These are phyloP conservation scores for Threskiornis aethiopicus DNA, from an alignment of 2,797 vertebrate species.

Conservation along the genomic window DNA sequence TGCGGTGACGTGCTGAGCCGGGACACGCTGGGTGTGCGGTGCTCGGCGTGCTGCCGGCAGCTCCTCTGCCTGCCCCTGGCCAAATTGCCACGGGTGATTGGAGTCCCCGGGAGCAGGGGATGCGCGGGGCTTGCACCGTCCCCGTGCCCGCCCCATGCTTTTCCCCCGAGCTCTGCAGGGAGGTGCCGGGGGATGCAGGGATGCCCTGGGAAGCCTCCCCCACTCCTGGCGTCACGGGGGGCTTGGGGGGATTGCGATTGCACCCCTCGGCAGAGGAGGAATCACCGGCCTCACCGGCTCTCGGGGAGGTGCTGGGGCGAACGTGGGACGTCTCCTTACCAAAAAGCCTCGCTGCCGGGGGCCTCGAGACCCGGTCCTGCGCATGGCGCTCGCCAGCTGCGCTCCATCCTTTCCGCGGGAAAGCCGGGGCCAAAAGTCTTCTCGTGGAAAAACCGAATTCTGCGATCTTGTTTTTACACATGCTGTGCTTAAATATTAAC, in stretches of 20 bases:
- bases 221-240: accelerated
- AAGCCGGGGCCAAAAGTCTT: conserved; percentile 64
- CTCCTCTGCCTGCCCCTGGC: background rate
- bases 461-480: conserved; percentile 72
- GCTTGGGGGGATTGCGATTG: background rate
- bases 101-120: background rate
- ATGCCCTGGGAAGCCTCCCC: background rate
- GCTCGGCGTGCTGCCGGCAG: accelerated
- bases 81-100: accelerated
- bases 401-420: background rate
- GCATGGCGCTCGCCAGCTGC: accelerated
- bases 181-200: background rate
- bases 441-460: conserved; percentile 61
- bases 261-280: background rate
- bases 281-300: accelerated
- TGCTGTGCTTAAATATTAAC: conserved; percentile 87
- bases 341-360: background rate
- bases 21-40: accelerated
- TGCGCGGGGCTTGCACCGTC: accelerated
- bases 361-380: accelerated
- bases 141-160: background rate
- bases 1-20: accelerated
- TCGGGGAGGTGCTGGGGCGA: background rate
- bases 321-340: background rate
- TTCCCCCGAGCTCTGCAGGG: background rate